A percentile compares a stretch with the other conserved stretches of the same genome.
These are phyloP conservation scores for Tenthredo mesomela DNA, from an alignment of 2,888 invertebrate genomes.

Conservation along the genomic window DNA sequence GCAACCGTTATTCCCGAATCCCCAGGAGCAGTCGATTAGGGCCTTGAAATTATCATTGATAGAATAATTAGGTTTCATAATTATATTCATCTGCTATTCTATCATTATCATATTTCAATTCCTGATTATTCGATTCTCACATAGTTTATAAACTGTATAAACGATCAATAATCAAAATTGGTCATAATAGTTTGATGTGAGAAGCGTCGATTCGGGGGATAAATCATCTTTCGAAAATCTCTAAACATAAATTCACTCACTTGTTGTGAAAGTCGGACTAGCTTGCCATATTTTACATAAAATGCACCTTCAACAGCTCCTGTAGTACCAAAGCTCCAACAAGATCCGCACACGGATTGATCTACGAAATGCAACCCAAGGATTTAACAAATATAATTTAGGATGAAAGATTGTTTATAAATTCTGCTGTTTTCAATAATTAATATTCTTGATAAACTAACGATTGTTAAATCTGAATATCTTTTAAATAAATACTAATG, in stretches of 20 bases:
- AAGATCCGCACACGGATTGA: constrained; percentile 98
- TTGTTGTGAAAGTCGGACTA: constrained; percentile 94
- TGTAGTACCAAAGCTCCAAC: constrained; percentile 98
- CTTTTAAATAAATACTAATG: neutral
- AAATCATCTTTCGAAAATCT: neutral
- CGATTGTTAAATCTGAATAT: neutral
- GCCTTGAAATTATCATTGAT: constrained; percentile 78
- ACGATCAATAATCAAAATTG: neutral
- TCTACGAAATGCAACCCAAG: constrained; percentile 80
- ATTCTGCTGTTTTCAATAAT: neutral
- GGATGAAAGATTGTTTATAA: neutral
- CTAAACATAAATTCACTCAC: constrained; percentile 64
- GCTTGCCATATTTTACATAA: constrained; percentile 89
- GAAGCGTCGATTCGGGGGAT: neutral
- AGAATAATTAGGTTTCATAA: neutral
- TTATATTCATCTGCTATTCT: neutral
- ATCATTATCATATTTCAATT: neutral
- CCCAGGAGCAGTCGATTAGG: constrained; percentile 97
- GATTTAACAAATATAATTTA: constrained; percentile 22
- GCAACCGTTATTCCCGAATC: constrained; percentile 97
- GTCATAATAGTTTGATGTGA: neutral
- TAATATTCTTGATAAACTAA: neutral
- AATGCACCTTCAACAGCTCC: constrained; percentile 96
- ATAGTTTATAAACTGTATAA: neutral
- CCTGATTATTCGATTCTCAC: neutral